These are phyloP conservation scores for Harmothoe impar DNA, from an alignment of 2,888 invertebrate species.

Conservation along the genomic window DNA sequence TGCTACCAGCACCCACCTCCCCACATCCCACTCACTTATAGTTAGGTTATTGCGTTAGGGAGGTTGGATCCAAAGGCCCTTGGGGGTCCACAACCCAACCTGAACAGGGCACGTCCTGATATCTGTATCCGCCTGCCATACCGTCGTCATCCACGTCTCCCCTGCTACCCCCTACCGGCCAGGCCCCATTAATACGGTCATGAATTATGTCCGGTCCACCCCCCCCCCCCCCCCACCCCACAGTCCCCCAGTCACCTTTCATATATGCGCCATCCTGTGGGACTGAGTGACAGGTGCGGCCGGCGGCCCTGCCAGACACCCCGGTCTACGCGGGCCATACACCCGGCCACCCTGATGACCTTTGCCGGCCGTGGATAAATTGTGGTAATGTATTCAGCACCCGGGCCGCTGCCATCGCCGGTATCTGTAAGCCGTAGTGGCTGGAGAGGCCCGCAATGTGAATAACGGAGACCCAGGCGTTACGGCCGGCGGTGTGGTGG, in stretches of 20 bases:
- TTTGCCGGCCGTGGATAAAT: constrained; percentile 14
- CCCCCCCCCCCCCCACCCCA: background rate
- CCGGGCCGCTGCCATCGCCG: background rate
- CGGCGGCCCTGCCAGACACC: background rate
- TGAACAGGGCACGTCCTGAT: background rate
- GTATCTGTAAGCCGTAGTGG: background rate
- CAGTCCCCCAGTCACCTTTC: too few species aligned
- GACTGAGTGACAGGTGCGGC: constrained; percentile 47
- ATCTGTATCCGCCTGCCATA: background rate
- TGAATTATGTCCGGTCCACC: constrained; percentile 16
- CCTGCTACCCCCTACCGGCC: background rate
- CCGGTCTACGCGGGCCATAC: background rate
- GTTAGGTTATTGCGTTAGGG: too few species aligned
- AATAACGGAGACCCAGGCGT: constrained; percentile 5
- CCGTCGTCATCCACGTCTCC: too few species aligned
- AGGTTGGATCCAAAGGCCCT: too few species aligned
- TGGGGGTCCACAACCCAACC: too few species aligned
- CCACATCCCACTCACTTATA: background rate
- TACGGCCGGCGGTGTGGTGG: background rate
- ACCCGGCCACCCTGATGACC: background rate
- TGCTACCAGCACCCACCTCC: background rate
- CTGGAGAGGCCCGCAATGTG: background rate
- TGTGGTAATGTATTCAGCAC: constrained; percentile 31
- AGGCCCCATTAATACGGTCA: background rate
- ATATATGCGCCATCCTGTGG: too few species aligned